phyloP scores from a whole-genome alignment of 2,113 vertebrate genomes.

The Pangasianodon gigas region DNA sequence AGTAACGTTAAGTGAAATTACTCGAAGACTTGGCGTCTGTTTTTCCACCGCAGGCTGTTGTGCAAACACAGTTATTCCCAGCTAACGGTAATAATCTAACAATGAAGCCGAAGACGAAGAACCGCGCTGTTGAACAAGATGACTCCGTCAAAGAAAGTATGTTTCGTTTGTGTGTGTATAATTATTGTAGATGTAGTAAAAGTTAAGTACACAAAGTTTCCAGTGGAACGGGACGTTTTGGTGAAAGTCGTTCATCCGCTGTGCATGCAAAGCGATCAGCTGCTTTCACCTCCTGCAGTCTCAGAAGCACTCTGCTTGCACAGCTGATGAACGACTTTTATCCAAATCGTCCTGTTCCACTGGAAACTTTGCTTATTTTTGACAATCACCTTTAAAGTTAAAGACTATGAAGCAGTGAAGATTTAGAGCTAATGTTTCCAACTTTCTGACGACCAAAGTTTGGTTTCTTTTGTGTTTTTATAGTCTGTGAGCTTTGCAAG shows the following conservation, averaged over 20 bases:
- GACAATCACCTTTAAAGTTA: neutral
- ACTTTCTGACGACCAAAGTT: neutral
- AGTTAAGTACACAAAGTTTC: neutral
- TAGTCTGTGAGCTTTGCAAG: constrained; percentile 88
- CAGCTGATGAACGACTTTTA: neutral
- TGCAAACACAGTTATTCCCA: neutral
- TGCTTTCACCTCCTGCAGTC: neutral
- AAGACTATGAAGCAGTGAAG: neutral
- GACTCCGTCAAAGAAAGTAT: neutral
- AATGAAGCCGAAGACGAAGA: constrained; percentile 19
- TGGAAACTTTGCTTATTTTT: neutral
- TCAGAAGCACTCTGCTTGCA: neutral
- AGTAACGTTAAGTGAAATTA: neutral
- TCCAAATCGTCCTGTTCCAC: neutral
- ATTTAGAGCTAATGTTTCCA: neutral
- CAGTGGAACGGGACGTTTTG: neutral
- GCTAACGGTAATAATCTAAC: neutral
- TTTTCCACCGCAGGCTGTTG: neutral
- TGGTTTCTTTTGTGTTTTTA: constrained; percentile 26
- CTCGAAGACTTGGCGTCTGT: neutral
- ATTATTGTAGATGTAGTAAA: neutral
- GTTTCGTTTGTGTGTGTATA: neutral
- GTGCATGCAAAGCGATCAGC: neutral
- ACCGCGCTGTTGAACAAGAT: neutral
- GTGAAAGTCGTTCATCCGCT: neutral